Percentiles rank a stretch among this genome's conserved stretches.
These are phyloP conservation scores for Rhinophrynus dorsalis DNA, from an alignment of 2,797 vertebrate genomes.

Conservation along the genomic window DNA sequence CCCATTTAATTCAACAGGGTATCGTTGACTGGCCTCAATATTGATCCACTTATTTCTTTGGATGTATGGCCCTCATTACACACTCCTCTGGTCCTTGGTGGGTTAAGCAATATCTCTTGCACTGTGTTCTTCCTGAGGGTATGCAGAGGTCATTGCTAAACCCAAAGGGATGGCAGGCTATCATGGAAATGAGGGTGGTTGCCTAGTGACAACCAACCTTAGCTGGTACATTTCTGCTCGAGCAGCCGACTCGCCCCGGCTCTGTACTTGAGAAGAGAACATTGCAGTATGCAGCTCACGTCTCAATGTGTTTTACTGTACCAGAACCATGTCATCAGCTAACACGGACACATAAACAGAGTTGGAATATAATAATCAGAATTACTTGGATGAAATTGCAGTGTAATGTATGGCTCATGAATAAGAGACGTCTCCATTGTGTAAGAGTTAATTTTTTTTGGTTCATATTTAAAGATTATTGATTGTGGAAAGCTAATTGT, in stretches of 20 bases:
- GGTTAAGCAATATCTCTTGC: not conserved
- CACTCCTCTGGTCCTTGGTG: too few species aligned
- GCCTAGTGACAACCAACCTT: constrained; percentile 36
- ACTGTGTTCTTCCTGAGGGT: constrained; percentile 24
- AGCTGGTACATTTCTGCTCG: not conserved
- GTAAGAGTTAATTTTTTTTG: too few species aligned
- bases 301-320: not conserved
- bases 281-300: constrained; percentile 5
- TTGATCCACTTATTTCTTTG: too few species aligned
- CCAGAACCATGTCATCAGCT: not conserved
- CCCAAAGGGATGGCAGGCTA: constrained; percentile 20
- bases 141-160: constrained; percentile 33
- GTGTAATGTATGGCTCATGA: too few species aligned
- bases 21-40: too few species aligned
- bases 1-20: too few species aligned
- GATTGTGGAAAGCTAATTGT: too few species aligned
- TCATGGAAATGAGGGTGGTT: constrained; percentile 29
- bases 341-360: not conserved
- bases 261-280: not conserved
- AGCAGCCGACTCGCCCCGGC: constrained; percentile 21
- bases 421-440: too few species aligned
- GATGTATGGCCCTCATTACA: too few species aligned
- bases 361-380: not conserved
- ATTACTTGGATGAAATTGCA: too few species aligned
- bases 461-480: too few species aligned